Conservation (phyloP, 2,888 invertebrate genomes). For the Liopterus haemorrhoidalis region DNA sequence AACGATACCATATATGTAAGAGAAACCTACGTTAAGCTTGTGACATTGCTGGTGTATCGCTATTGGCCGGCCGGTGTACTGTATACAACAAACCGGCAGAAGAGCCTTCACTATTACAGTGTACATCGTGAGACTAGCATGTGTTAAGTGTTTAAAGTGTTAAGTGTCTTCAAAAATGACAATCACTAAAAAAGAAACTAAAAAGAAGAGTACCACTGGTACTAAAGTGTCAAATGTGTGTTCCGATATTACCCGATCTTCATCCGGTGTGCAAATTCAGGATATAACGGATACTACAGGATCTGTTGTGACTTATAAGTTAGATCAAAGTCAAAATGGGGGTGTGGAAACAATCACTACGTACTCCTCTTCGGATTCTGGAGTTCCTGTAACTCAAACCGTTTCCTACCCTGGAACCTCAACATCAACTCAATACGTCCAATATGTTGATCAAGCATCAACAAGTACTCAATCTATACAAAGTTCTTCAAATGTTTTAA, state of each 20-base stretch:
- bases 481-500: slow-evolving; percentile 1
- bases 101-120: background rate
- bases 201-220: slow-evolving; percentile 34
- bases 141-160: background rate
- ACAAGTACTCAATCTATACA: slow-evolving; percentile 4
- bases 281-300: slow-evolving; percentile 44
- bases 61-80: background rate
- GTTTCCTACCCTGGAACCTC: slow-evolving; percentile 30
- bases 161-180: slow-evolving; percentile 37
- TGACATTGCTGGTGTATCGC: slow-evolving; percentile 7
- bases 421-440: slow-evolving; percentile 43
- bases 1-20: background rate
- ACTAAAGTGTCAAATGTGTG: slow-evolving; percentile 27
- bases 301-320: slow-evolving; percentile 39
- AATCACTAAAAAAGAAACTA: slow-evolving; percentile 39
- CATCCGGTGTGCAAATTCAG: slow-evolving; percentile 42
- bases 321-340: slow-evolving; percentile 38
- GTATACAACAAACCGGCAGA: background rate
- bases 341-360: slow-evolving; percentile 44
- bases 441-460: slow-evolving; percentile 39
- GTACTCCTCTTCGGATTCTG: slow-evolving; percentile 28
- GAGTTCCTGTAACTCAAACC: slow-evolving; percentile 16
- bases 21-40: slow-evolving; percentile 6
- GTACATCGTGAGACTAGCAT: background rate
- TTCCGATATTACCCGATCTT: slow-evolving; percentile 38